A percentile compares a stretch with the other conserved stretches of the same genome.
Evolutionary conservation across 2,113 vertebrate genomes (phyloP).

Genomic region (Callochromis pleurospilus): DNA sequence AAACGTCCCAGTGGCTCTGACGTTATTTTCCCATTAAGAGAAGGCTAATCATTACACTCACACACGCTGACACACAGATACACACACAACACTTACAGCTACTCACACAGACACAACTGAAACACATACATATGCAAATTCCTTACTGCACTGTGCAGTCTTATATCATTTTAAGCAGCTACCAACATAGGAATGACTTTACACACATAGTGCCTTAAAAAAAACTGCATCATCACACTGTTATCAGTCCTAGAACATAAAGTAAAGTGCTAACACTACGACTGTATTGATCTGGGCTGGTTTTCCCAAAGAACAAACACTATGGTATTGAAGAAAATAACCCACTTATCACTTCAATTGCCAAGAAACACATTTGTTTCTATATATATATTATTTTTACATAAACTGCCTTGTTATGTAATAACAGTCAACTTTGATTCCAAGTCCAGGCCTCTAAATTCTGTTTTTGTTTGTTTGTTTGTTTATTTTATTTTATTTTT

Average conservation of each 20-base stretch:
- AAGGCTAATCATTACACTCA: slow-evolving; percentile 66
- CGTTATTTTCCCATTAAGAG: slow-evolving; percentile 74
- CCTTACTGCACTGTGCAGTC: neutral
- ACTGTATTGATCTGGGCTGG: slow-evolving; percentile 25
- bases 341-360: slow-evolving; percentile 10
- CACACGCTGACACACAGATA: neutral
- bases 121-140: neutral
- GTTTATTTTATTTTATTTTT: too few species aligned
- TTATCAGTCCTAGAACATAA: slow-evolving; percentile 12
- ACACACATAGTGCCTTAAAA: neutral
- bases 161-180: slow-evolving; percentile 1
- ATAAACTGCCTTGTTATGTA: neutral
- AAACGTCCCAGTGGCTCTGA: slow-evolving; percentile 68
- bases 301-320: slow-evolving; percentile 23
- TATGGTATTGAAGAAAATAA: neutral
- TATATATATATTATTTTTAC: neutral
- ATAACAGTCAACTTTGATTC: neutral
- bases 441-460: neutral
- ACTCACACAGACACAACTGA: neutral
- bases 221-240: neutral
- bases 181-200: slow-evolving; percentile 4
- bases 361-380: neutral
- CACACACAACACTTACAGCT: neutral
- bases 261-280: slow-evolving; percentile 9
- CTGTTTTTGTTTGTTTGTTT: too few species aligned